Conservation (phyloP, 2,113 vertebrate genomes). For the Prionailurus bengalensis region DNA sequence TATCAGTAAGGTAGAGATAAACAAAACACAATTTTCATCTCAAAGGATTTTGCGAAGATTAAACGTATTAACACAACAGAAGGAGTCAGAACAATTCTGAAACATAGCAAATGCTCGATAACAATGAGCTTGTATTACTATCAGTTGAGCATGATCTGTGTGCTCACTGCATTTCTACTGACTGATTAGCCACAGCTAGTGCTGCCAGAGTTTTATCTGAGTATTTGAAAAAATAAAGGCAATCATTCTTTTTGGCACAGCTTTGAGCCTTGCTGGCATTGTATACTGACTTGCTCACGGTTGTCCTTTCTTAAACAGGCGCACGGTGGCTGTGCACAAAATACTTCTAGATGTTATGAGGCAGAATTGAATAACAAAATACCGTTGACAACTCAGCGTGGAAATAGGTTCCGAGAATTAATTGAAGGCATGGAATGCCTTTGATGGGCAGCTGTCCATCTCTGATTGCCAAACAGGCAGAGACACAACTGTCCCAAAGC, state of each 20-base stretch:
- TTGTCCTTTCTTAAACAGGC: constrained; percentile 41
- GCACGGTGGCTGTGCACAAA: neutral
- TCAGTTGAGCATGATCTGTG: constrained; percentile 68
- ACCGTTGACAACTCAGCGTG: neutral
- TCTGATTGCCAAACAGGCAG: constrained; percentile 53
- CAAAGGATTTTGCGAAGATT: constrained; percentile 49
- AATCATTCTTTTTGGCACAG: neutral
- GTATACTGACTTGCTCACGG: neutral
- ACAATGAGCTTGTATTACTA: constrained; percentile 68
- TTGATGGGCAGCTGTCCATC: neutral
- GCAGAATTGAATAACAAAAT: constrained; percentile 56
- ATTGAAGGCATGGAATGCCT: neutral
- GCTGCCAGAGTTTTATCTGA: constrained; percentile 11
- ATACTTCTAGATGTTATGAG: neutral
- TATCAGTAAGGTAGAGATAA: constrained; percentile 28
- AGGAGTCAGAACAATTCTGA: constrained; percentile 61
- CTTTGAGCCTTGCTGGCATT: neutral
- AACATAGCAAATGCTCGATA: constrained; percentile 61
- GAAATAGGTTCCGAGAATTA: constrained; percentile 9
- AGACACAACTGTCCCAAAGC: constrained; percentile 77
- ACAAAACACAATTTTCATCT: neutral
- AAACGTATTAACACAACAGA: constrained; percentile 22
- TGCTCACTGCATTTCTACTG: constrained; percentile 65
- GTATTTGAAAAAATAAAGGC: neutral
- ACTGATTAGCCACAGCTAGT: constrained; percentile 25